Evolutionary conservation across 2,797 vertebrate genomes (phyloP), one percentile per base, ranked within the genome.

Genomic region (Danio aesculapii): DNA sequence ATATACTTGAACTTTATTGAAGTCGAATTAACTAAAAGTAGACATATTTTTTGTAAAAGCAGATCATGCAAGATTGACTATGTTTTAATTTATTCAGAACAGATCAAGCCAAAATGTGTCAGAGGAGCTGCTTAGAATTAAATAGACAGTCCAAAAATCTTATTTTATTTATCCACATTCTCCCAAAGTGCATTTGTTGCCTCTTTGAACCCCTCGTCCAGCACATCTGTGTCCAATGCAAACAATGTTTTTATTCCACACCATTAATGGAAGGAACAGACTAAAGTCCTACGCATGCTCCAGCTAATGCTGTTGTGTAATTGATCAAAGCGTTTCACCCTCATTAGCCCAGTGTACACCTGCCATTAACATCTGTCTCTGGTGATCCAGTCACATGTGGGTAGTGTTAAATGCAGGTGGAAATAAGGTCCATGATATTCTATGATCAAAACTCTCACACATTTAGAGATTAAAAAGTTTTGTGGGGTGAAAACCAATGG

Each of bases 331-430:
- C n/a, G 62, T 10, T 64, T 64, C 16, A 64, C 16, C 41, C 62
- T 46, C 62, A 64, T 64, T 64, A 64, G 10, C 16, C 43, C 9
- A 17, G 43, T 64, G 17, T 64, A 64, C 62, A 19, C 43, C 43
- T 17, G n/a, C 62, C 44, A 11, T 64, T 64, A 64, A 64, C 43
- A 64, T 64, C 62, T 64, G 62, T 17, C 62, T 64, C 62, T 64
- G n/a, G 62, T 46, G 43, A 64, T 64, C 8, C 62, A 64, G 8
- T 64, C n/a, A 64, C 62, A 64, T 64, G n/a, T 46, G 62, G 62
- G 44, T 14, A 46, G 16, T 46, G 43, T 64, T 64, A 64, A 62
- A 39, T 61, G 41, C 59, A 62, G 14, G 30, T 16, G 30, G 39
- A 16, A 12, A 5, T 13, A 41, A n/a, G 16, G 16, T 64, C 16